Conservation (phyloP, 2,797 vertebrate genomes). For the Silurus lanzhouensis region DNA sequence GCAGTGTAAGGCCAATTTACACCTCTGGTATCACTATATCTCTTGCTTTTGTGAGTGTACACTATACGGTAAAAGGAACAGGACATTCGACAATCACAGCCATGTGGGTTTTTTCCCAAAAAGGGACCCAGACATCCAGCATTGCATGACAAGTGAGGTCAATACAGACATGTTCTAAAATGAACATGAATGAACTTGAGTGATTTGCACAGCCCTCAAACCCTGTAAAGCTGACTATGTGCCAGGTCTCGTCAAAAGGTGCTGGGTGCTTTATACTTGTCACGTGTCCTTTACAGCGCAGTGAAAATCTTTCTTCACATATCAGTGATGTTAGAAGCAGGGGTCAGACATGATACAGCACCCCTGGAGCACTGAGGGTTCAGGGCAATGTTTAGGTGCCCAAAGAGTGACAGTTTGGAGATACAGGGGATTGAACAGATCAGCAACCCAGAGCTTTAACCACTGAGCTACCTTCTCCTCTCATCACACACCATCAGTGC, state of each 20-base stretch:
- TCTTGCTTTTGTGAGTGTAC: not conserved
- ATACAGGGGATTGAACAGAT: too few species aligned
- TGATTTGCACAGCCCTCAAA: not conserved
- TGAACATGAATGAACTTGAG: not conserved
- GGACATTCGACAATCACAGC: not conserved
- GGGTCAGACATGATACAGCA: too few species aligned
- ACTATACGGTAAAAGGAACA: not conserved
- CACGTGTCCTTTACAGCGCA: too few species aligned
- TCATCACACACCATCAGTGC: not conserved
- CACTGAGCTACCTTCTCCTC: too few species aligned
- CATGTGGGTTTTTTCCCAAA: not conserved
- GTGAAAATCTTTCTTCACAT: too few species aligned
- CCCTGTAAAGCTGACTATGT: not conserved
- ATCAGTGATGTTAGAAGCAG: too few species aligned
- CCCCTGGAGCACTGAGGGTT: too few species aligned
- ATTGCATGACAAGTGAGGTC: not conserved
- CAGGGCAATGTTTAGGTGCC: too few species aligned
- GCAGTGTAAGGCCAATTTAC: not conserved
- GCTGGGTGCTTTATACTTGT: too few species aligned
- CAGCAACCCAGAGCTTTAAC: too few species aligned
- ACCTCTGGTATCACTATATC: not conserved
- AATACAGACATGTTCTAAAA: not conserved
- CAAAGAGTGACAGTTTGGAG: too few species aligned
- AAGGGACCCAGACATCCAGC: not conserved
- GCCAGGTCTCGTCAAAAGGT: not conserved